phyloP scores from a whole-genome alignment of 1,140 invertebrate genomes.

The Bombyx mandarina region DNA sequence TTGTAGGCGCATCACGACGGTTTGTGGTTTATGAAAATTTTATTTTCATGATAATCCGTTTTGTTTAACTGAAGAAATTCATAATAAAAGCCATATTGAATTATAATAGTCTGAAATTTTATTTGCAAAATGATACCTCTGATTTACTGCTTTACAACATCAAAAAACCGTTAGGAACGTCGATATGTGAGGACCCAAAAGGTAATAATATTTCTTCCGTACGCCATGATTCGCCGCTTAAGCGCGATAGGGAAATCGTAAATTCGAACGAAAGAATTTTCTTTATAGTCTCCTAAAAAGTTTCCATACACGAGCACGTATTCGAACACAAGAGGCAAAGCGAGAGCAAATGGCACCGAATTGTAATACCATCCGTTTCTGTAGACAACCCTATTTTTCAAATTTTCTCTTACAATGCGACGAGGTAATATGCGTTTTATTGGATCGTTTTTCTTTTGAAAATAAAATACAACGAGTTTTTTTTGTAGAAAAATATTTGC shows the following conservation, averaged over 20 bases:
- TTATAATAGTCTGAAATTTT: too few relatives aligned
- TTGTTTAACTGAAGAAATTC: too few relatives aligned
- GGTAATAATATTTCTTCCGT: constrained; percentile 45
- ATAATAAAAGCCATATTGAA: too few relatives aligned
- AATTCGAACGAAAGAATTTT: constrained; percentile 46
- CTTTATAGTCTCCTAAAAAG: constrained; percentile 46
- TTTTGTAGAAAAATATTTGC: too few relatives aligned
- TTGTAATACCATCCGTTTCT: constrained; percentile 35
- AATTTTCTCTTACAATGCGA: constrained; percentile 51
- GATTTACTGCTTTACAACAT: neutral
- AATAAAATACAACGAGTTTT: too few relatives aligned
- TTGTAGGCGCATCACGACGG: too few relatives aligned
- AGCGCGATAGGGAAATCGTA: constrained; percentile 53
- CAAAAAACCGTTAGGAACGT: neutral
- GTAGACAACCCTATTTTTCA: constrained; percentile 38
- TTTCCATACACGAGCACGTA: constrained; percentile 39
- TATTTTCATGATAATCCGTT: too few relatives aligned
- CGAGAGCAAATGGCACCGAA: constrained; percentile 39
- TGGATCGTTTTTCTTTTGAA: constrained; percentile 16
- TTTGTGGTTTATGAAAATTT: too few relatives aligned
- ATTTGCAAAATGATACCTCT: neutral
- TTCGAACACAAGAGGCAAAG: constrained; percentile 29
- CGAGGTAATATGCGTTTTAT: constrained; percentile 49
- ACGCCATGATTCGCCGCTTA: constrained; percentile 46
- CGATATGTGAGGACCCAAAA: constrained; percentile 33